Evolutionary conservation across 2,797 vertebrate species (phyloP), one percentile per base, ranked within the genome.

Genomic region (Cirrhinus molitorella): DNA sequence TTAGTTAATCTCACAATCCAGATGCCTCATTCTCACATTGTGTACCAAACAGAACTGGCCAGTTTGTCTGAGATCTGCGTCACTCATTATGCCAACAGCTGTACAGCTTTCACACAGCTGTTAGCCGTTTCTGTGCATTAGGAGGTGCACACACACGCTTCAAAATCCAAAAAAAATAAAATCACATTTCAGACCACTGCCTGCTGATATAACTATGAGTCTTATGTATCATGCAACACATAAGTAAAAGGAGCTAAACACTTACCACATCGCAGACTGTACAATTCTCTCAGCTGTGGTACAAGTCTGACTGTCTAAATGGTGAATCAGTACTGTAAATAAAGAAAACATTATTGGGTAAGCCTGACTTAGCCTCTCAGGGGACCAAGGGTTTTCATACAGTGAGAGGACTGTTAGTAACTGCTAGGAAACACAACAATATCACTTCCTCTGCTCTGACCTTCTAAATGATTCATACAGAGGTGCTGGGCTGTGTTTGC

Each of bases 391-490:
- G 13, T 23, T 55, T 66, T 51, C 11, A 49, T 14, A 63, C n/a
- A 67, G 10, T 7, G n/a, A 77, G 23, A 80, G 71, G 11, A 40
- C 40, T 10, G 40, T 10, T 43, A 67, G n/a, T 28, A 68, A 61
- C 31, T 80, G 57, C 73, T 79, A 57, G 67, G 75, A 72, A 82
- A 88, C 51, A 59, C 65, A 81, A 77, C 31, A 75, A 23, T 79
- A 83, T 86, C 71, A 70, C 78, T 80, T 85, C 49, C 67, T 83
- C 67, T 73, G 14, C 16, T 28, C 25, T 55, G 68, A 25, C 79
- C 59, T 72, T 57, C 49, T 82, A 53, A 83, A 88, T 88, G 47
- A 85, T 80, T 85, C 80, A 86, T 80, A 49, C 31, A 57, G 19
- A 76, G 59, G n/a, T 21, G 19, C 70, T 65, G 43, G 57, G 28